Base-by-base conservation (phyloP, 2,113 vertebrate species). In the Scartelaos histophorus region DNA sequence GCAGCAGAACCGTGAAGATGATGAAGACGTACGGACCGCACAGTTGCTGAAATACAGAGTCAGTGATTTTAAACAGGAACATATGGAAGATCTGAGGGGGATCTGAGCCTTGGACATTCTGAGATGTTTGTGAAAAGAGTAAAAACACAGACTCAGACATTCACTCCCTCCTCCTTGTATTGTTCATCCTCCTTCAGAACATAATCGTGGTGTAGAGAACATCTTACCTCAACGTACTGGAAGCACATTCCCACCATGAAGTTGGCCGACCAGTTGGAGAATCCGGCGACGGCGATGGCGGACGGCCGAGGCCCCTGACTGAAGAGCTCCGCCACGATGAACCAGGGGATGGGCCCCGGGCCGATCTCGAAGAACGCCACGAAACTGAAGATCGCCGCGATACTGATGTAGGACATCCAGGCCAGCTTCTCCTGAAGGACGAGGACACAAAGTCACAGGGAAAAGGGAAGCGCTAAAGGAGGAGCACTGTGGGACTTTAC, bases 281-380 rank as follows among this genome's bases (percentile, higher is more conserved):
- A 94, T 25, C 97, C 97, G 0, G 96, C 95, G 0, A 98, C 94
- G 0, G 96, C 96, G 0, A 97, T 87, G 69, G 96, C 97, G 0
- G 96, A 92, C 0, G 96, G 96, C 9, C 97, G 94, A 7, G 97
- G 96, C 0, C 96, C 97, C 85, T 98, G 96, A 86, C 96, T 97
- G 91, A 98, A 98, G 70, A 98, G 93, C 71, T 98, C 97, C 0
- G 96, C 96, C 58, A 96, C 95, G 0, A 98, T 97, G 74, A 98
- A 98, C 97, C 97, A 98, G 0, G 97, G 97, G 68, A 98, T 98
- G 67, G 96, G 96, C 17, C 96, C 96, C 0, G 96, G 96, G n/a
- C 96, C 96, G 0, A 98, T 94, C 92, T 98, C 96, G 67, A 98
- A 98, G 81, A 98, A 98, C 19, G 96, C 96, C 67, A 98, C 96